Evolutionary conservation across 2,888 invertebrate genomes (phyloP), one percentile per base, ranked within the genome.

Genomic region (Drosophila dives): DNA sequence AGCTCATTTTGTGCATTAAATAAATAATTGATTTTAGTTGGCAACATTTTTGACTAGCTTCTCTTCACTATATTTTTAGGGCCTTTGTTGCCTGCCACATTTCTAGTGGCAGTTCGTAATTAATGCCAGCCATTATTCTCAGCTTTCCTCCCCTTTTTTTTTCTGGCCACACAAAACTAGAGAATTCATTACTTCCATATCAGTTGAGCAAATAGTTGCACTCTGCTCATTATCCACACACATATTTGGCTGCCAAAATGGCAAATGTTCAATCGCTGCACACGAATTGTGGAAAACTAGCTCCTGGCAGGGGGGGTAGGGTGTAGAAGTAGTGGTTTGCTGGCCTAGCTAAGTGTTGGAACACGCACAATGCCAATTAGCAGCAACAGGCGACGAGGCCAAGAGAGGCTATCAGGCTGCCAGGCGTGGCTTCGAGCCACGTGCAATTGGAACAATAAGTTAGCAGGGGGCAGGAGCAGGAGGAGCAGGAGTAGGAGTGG

Each of bases 351-450:
- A 72, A 85, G 80, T 87, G 83, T 73, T 64, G 70, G 65, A 72
- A 81, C 84, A 86, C 89, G 87, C 89, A 89, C 84, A 70, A 64
- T 74, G 72, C 77, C 85, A 86, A 86, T 86, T 86, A 86, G 64
- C 64, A 77, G 88, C 80, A 85, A 75, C 88, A 88, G 85, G 80
- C 84, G 55, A 63, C 29, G 38, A 29, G 50, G 49, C 34, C 15
- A 34, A 20, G 7, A n/a, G 68, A 29, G 68, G 40, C 49, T 55
- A 36, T 49, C 40, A 36, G 54, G 4, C 15, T 51, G 33, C 50
- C 23, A 45, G 32, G 38, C 32, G 71, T 62, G 69, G 53, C 59
- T 53, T 12, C 1, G n/a, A n/a, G 42, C 23, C 64, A 64, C 55
- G 17, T 50, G 7, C 12, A 61, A 67, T 56, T 33, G 53, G 72